Base-by-base conservation (phyloP, 2,888 invertebrate genomes). In the Trachelus iudaicus region DNA sequence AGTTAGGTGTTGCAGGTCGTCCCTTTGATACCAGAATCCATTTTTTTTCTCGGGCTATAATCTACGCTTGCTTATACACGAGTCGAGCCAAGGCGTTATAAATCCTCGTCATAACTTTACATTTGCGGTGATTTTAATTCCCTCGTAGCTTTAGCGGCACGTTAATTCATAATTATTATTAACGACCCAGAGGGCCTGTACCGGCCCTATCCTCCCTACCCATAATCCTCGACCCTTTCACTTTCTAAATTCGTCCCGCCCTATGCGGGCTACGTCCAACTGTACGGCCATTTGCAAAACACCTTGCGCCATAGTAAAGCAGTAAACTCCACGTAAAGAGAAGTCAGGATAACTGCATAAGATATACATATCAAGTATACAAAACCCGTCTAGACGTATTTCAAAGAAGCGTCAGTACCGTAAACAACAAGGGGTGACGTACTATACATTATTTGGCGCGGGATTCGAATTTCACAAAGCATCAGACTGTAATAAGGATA, bases 121-220 rank as follows among this genome's bases (percentile, higher is more conserved):
- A 85, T 90, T 89, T 90, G 87, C 85, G 87, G 86, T 87, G 87
- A 89, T 90, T 90, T 90, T 88, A 89, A 90, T 89, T 88, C 89
- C 85, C 86, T 77, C 78, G 83, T 79, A 86, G 87, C 84, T 88
- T 88, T 88, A 85, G 83, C 83, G 84, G 85, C 83, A 85, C 86
- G 87, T 89, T 90, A 89, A 90, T 90, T 88, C 87, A 85, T 90
- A 89, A 90, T 90, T 89, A 90, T 90, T 90, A 90, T 90, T 90
- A 90, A 90, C 88, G 90, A 89, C 88, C 83, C 81, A 81, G 82
- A 82, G 84, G 81, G 80, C 77, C 74, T 34, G 35, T n/a, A 35
- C 37, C 34, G 30, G 56, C 23, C 56, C 80, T 76, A 34, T 77
- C 31, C 69, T 56, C n/a, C 68, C 77, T 69, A 78, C 76, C 23